Evolutionary conservation across 2,797 vertebrate genomes (phyloP).

Genomic region (Clarias laeviceps): DNA sequence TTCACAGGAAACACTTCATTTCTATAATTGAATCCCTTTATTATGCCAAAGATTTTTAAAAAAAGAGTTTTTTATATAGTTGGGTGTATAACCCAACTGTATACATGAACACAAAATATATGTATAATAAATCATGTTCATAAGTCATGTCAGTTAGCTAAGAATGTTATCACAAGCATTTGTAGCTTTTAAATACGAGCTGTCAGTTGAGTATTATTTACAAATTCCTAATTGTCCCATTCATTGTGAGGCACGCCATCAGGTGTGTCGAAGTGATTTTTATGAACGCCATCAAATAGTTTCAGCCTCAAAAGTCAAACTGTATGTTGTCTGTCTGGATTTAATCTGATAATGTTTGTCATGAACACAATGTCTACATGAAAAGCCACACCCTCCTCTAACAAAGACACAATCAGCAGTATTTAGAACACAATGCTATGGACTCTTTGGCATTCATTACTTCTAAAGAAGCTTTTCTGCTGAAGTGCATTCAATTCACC

Average conservation of each 20-base stretch:
- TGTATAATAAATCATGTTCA: too few species aligned
- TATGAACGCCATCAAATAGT: neutral
- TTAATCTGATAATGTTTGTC: slow-evolving; percentile 16
- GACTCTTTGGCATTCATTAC: slow-evolving; percentile 25
- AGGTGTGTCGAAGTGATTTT: neutral
- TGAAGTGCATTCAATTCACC: slow-evolving; percentile 36
- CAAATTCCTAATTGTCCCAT: neutral
- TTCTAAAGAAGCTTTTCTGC: slow-evolving; percentile 39
- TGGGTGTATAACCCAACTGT: too few species aligned
- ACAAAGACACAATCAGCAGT: slow-evolving; percentile 24
- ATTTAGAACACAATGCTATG: slow-evolving; percentile 25
- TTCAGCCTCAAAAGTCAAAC: neutral
- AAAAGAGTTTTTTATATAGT: too few species aligned
- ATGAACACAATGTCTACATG: slow-evolving; percentile 6
- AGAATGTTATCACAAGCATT: neutral
- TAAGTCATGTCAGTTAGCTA: neutral
- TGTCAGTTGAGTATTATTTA: neutral
- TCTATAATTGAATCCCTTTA: too few species aligned
- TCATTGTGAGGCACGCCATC: neutral
- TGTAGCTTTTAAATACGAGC: neutral
- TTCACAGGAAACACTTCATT: too few species aligned
- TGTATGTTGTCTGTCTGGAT: slow-evolving; percentile 22
- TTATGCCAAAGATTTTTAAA: too few species aligned
- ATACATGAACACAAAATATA: too few species aligned
- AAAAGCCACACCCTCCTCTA: slow-evolving; percentile 9